phyloP scores from a whole-genome alignment of 2,888 invertebrate genomes.

The Charanyca ferruginea region DNA sequence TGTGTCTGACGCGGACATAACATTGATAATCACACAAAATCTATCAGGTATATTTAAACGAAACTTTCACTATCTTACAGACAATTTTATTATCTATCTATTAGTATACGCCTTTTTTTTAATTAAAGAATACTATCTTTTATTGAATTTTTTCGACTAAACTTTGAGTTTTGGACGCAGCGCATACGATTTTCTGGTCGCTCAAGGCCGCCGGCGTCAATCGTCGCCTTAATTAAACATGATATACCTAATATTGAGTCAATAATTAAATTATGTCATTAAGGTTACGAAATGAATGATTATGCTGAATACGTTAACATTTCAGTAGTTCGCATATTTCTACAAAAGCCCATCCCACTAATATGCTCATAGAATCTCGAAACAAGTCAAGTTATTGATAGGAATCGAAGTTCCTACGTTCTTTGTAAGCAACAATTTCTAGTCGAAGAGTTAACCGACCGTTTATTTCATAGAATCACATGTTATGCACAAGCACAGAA shows the following conservation, averaged over 20 bases:
- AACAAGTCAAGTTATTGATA: slow-evolving; percentile 8
- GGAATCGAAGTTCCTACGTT: slow-evolving; percentile 16
- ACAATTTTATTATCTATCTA: no score
- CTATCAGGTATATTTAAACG: no score
- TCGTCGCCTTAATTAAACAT: slow-evolving; percentile 20
- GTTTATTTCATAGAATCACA: slow-evolving; percentile 60
- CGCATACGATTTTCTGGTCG: no score
- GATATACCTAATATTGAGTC: background rate
- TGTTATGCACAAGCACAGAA: slow-evolving; percentile 63
- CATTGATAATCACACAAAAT: no score
- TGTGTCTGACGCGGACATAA: no score
- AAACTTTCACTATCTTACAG: no score
- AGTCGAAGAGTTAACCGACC: slow-evolving; percentile 38
- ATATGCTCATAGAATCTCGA: slow-evolving; percentile 20
- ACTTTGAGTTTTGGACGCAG: no score
- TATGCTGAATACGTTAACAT: background rate
- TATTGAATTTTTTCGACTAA: no score
- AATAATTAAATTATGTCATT: background rate
- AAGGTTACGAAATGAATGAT: background rate
- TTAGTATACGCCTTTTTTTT: no score
- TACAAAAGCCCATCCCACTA: background rate
- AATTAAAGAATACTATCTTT: no score
- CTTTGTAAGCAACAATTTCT: slow-evolving; percentile 42
- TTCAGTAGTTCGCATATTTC: slow-evolving; percentile 7
- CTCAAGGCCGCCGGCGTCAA: no score